Evolutionary conservation across 2,888 invertebrate genomes (phyloP).

Genomic region (Drosophila mayaguana): DNA sequence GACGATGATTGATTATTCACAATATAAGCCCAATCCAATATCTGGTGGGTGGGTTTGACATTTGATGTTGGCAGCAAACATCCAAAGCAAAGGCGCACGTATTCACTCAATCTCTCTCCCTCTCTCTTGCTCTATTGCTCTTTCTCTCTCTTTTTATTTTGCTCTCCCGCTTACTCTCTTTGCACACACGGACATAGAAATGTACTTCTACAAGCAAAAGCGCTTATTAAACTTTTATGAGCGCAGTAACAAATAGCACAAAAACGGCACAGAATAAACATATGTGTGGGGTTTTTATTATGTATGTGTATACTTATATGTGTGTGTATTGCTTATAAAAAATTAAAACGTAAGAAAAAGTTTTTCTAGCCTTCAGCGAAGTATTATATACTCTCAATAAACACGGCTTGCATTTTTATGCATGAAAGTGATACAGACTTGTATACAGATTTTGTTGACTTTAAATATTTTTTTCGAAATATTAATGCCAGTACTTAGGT

Average conservation of each 20-base stretch:
- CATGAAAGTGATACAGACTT: background rate
- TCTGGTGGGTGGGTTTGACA: slow-evolving; percentile 24
- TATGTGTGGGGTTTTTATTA: background rate
- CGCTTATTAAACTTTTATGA: slow-evolving; percentile 71
- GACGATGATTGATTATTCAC: slow-evolving; percentile 28
- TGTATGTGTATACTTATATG: background rate
- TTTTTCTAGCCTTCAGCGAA: slow-evolving; percentile 14
- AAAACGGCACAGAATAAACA: slow-evolving; percentile 26
- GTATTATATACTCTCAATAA: slow-evolving; percentile 25
- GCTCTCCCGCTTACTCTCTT: background rate
- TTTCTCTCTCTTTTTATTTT: slow-evolving; percentile 5
- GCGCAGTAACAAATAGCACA: slow-evolving; percentile 56
- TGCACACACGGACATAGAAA: background rate
- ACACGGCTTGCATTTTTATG: background rate
- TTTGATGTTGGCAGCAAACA: slow-evolving; percentile 31
- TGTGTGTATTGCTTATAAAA: slow-evolving; percentile 60
- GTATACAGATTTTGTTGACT: background rate
- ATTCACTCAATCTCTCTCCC: slow-evolving; percentile 4
- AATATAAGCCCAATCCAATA: slow-evolving; percentile 10
- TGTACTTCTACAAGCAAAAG: slow-evolving; percentile 18
- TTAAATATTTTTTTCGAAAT: background rate
- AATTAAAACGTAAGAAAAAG: slow-evolving; percentile 48
- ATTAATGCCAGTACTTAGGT: background rate
- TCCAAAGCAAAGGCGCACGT: slow-evolving; percentile 5
- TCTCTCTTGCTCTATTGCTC: background rate